A percentile compares a stretch with the other conserved stretches of the same genome.
These are phyloP conservation scores for Zapornia atra DNA, from an alignment of 2,113 vertebrate species.

Conservation along the genomic window DNA sequence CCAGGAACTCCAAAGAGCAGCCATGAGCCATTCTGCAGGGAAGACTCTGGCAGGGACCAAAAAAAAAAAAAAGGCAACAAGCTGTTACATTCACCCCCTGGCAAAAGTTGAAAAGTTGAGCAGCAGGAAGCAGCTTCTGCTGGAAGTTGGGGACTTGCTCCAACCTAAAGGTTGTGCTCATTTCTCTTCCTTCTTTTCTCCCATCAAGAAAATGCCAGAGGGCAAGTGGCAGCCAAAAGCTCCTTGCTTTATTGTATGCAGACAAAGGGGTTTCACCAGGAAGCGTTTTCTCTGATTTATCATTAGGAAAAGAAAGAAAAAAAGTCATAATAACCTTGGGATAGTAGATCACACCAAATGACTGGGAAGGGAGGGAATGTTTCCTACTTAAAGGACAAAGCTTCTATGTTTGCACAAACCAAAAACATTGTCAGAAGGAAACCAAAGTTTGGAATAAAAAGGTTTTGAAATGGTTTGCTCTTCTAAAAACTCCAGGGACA, in stretches of 20 bases:
- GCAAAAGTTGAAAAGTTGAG: constrained; percentile 11
- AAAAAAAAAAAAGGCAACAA: not conserved
- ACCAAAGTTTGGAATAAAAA: not conserved
- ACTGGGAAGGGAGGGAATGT: not conserved
- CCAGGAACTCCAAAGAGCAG: not conserved
- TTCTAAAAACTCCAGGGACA: not conserved
- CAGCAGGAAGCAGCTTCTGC: not conserved
- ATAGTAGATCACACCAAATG: not conserved
- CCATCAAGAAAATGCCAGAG: not conserved
- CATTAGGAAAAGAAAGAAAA: not conserved
- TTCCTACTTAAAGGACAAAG: not conserved
- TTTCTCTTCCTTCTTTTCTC: not conserved
- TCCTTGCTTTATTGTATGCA: not conserved
- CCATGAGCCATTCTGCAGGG: not conserved
- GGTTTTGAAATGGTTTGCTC: not conserved
- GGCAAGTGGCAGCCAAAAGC: not conserved
- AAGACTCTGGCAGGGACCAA: not conserved
- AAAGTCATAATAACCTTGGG: not conserved
- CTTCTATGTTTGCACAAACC: not conserved
- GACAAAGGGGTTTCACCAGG: not conserved
- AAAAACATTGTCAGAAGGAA: not conserved
- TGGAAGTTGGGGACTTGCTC: not conserved
- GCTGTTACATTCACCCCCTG: not conserved
- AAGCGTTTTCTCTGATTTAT: not conserved
- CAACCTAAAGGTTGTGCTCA: not conserved